Base-by-base conservation (phyloP, 2,888 invertebrate species). In the Nomada lathburiana region DNA sequence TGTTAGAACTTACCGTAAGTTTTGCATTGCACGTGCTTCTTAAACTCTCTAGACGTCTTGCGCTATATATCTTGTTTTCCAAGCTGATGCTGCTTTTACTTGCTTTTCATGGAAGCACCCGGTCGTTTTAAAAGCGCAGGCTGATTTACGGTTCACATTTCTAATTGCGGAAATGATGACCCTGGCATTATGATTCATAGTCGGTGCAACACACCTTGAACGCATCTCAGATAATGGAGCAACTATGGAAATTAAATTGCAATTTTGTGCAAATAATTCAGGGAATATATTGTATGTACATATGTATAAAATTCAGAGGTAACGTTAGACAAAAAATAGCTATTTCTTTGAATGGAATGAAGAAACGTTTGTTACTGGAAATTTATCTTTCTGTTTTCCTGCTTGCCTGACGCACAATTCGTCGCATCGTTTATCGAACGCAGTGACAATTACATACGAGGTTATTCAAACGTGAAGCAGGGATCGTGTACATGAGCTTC, bases 81-180 rank as follows among this genome's bases (percentile, higher is more conserved):
- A 7, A 36, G 36, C 36, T 36, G 36, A 36, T 36, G 36, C 36
- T 36, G 36, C 36, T 36, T 36, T 36, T 36, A 36, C 36, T 36
- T 5, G 36, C 36, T 36, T 36, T 36, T 36, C 36, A 36, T 36
- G 36, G 36, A 5, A 36, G 7, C 36, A 53, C 53, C 53, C n/a
- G n/a, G 36, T 36, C 53, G 53, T 53, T 53, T n/a, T 20, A 20
- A 20, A 53, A 10, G 53, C 53, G 20, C 5, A n/a, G 53, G 2
- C 20, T 53, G 53, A 53, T 53, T 53, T 53, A 53, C 20, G 53
- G 26, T 26, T 59, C 26, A 59, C 23, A 23, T 59, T 53, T 53
- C 53, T 53, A 53, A 53, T 53, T 53, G 53, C 53, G 53, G 53
- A 53, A 53, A 53, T 53, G n/a, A 53, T 20, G 53, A 53, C n/a